Conservation (phyloP, 64 coral and sea anemone species). For the Anthopleura sola region DNA sequence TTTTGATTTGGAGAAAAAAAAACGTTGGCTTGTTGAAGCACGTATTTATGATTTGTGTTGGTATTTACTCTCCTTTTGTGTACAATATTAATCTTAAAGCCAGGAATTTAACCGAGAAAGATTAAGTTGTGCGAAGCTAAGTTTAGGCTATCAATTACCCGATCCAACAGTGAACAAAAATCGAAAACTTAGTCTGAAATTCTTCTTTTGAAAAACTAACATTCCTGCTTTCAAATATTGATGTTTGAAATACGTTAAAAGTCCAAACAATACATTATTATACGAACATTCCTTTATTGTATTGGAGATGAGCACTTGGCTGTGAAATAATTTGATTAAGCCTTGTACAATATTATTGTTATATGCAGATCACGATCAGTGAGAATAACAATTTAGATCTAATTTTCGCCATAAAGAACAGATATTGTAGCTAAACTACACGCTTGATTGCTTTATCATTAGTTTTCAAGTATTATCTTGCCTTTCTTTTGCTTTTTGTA, state of each 20-base stretch:
- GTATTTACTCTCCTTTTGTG: background rate
- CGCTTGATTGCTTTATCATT: background rate
- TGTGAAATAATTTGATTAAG: constrained; percentile 2
- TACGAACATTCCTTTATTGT: background rate
- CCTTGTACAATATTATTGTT: background rate
- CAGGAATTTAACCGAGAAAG: background rate
- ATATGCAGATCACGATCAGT: background rate
- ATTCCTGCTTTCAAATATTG: background rate
- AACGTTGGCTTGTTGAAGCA: background rate
- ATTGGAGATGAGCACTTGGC: background rate
- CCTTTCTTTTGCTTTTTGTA: background rate
- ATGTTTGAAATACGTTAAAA: background rate
- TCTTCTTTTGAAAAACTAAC: background rate
- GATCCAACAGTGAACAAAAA: background rate
- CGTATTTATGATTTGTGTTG: background rate
- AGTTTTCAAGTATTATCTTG: background rate
- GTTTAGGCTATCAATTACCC: background rate
- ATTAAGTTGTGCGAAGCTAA: background rate
- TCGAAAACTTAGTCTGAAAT: background rate
- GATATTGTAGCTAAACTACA: background rate
- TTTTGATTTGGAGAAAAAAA: background rate
- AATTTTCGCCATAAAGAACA: background rate
- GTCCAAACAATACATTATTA: background rate
- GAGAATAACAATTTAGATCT: background rate
- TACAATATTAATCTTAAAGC: background rate